Base-by-base conservation (phyloP, 2,113 vertebrate genomes). In the Pardalotus punctatus region DNA sequence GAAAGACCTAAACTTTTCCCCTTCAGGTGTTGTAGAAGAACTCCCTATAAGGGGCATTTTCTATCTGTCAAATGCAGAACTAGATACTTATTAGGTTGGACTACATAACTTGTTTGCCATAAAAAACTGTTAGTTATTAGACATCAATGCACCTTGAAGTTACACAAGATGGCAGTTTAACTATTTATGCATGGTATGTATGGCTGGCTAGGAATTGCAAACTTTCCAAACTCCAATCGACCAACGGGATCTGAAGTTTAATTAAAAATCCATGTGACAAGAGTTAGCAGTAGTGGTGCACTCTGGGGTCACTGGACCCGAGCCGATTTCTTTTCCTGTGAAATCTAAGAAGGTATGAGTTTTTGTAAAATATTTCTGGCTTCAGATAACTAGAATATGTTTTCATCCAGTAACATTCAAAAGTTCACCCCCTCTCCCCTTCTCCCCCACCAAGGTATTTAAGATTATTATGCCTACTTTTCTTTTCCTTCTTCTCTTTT, bases 401-500 rank as follows among this genome's bases (percentile, higher is more conserved):
- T 74, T 86, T 83, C 45, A 43, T 27, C 8, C 23, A 42, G 7
- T 38, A 78, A 54, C 22, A 57, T 23, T 43, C 16, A 36, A 24
- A 35, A 86, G 21, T 38, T 77, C 40, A 61, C 12, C 7, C 8
- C 42, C 50, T 69, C 43, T 69, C 43, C 35, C 9, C 48, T 53
- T 33, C 28, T n/a, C 27, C 12, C n/a, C 12, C 2, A 0, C 10
- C 31, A 35, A 69, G 11, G 6, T 10, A 67, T 69, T 84, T 47
- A 61, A 85, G 14, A 43, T 58, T 35, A 47, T 21, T 54, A 64
- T 11, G 86, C 97, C 80, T 98, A 99, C 99, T 99, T 99, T 99
- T 99, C 97, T 98, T 98, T 92, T 99, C 99, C 88, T 99, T 99
- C 96, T 99, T 99, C 61, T 99, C 98, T 84, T 99, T 99, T 70